These are phyloP conservation scores for Ammodytes dubius DNA, from an alignment of 2,113 vertebrate genomes.

Conservation along the genomic window DNA sequence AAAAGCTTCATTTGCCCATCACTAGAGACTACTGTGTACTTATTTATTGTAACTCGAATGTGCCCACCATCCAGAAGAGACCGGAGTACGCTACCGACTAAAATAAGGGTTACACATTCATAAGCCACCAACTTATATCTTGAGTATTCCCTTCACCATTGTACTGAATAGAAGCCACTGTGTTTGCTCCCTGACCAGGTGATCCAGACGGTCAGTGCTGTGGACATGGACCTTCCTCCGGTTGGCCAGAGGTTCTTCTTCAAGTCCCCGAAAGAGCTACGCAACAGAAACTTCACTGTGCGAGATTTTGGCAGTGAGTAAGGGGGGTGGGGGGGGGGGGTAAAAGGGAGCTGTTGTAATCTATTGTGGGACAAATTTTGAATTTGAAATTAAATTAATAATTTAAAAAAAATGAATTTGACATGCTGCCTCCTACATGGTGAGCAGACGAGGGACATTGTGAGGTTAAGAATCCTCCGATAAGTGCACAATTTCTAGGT, in stretches of 20 bases:
- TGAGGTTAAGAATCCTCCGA: no score
- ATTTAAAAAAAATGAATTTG: no score
- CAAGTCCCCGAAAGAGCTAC: conserved; percentile 87
- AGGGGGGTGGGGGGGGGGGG: background rate
- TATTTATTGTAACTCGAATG: no score
- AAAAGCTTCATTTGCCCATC: no score
- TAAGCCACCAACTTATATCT: background rate
- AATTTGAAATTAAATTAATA: no score
- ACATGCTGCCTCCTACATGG: no score
- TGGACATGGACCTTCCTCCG: conserved; percentile 90
- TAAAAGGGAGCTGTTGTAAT: background rate
- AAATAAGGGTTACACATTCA: background rate
- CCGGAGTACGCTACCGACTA: no score
- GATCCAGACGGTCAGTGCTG: conserved; percentile 91
- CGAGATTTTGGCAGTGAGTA: conserved; percentile 95
- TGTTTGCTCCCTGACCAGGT: conserved; percentile 82
- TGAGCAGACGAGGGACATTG: no score
- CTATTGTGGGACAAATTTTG: no score
- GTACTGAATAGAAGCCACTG: background rate
- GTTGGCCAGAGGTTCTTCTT: conserved; percentile 92
- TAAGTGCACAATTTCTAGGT: no score
- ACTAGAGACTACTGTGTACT: no score
- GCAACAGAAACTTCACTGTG: conserved; percentile 94
- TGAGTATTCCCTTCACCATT: background rate
- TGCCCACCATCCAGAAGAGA: no score